Conservation (phyloP, 2,797 vertebrate genomes). For the Premnoplex brunnescens region DNA sequence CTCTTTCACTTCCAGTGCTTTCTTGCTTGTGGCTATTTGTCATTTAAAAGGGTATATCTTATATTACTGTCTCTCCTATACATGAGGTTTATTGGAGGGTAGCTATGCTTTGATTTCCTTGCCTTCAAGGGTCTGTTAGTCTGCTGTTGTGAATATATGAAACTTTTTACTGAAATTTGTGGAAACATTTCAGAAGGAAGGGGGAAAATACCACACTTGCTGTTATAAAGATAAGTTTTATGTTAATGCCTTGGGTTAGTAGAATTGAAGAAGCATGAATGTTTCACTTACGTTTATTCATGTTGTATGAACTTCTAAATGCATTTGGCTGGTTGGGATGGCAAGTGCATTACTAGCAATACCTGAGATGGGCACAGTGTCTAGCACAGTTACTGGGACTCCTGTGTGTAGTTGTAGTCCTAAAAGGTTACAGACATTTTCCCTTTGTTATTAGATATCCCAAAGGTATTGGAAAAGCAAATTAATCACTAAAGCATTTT, state of each 20-base stretch:
- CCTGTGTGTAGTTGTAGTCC: neutral
- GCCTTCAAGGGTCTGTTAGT: neutral
- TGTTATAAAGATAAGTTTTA: neutral
- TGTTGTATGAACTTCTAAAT: neutral
- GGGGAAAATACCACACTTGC: fast-evolving
- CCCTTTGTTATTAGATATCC: neutral
- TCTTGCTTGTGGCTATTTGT: neutral
- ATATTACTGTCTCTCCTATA: neutral
- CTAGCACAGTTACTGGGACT: neutral
- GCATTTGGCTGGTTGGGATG: neutral
- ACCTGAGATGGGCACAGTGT: neutral
- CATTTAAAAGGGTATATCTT: neutral
- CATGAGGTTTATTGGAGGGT: neutral
- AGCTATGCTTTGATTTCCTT: neutral
- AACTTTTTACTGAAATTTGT: neutral
- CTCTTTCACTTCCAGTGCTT: neutral
- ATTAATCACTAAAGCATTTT: neutral
- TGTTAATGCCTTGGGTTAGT: neutral
- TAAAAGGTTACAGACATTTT: neutral
- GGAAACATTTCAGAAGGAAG: neutral
- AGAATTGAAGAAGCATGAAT: neutral
- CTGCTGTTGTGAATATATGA: neutral
- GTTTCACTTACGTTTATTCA: neutral
- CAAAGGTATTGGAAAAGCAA: neutral
- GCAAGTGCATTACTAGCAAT: neutral